phyloP scores from a whole-genome alignment of 2,113 vertebrate species.

The Tyto alba region DNA sequence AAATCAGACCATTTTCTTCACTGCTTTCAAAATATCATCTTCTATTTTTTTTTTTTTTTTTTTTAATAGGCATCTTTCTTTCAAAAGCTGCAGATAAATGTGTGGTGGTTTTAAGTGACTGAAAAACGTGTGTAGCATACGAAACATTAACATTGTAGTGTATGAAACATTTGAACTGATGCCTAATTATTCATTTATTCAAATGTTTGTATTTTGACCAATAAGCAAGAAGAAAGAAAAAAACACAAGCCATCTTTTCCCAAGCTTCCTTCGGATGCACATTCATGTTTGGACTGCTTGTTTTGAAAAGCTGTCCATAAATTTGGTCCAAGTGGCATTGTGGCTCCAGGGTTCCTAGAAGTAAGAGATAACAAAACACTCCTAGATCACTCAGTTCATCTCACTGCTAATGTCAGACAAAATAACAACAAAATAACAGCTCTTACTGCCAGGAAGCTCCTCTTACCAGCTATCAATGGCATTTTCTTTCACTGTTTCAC shows the following conservation, averaged over 20 bases:
- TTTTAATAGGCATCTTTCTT: not conserved
- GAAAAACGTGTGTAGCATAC: not conserved
- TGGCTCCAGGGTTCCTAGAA: slow-evolving; percentile 58
- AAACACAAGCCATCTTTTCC: not conserved
- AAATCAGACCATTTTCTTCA: not conserved
- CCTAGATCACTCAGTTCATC: slow-evolving; percentile 49
- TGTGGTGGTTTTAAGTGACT: not conserved
- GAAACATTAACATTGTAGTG: not conserved
- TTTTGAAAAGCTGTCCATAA: slow-evolving; percentile 53
- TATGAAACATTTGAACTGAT: not conserved
- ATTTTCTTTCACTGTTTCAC: not conserved
- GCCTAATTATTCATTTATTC: not conserved
- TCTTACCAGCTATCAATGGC: not conserved
- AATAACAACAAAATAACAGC: slow-evolving; percentile 59
- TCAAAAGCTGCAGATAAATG: not conserved
- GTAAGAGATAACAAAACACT: slow-evolving; percentile 62
- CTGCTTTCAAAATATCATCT: not conserved
- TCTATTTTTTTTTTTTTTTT: not conserved
- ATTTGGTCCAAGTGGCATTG: slow-evolving; percentile 35
- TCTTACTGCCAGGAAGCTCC: slow-evolving; percentile 46
- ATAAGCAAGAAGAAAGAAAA: not conserved
- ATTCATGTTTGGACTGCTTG: not conserved
- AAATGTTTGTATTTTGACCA: not conserved
- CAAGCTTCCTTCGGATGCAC: not conserved
- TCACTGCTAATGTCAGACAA: slow-evolving; percentile 52